Percentiles rank a stretch among this genome's conserved stretches.
These are phyloP conservation scores for Scotopteryx bipunctaria DNA, from an alignment of 2,888 invertebrate species.

Conservation along the genomic window DNA sequence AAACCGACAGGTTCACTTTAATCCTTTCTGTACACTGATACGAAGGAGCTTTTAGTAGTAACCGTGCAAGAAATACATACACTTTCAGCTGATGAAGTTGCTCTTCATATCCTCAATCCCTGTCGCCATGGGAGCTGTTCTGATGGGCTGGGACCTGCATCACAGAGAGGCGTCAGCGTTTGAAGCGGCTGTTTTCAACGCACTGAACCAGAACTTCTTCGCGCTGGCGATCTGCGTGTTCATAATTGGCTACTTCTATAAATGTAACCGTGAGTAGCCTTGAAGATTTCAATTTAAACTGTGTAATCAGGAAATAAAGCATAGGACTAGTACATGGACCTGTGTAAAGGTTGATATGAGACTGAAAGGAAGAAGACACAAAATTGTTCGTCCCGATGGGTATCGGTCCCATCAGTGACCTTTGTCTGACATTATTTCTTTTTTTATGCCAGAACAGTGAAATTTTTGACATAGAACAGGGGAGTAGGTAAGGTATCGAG, in stretches of 20 bases:
- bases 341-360: no score
- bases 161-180: constrained; percentile 69
- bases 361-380: no score
- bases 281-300: background rate
- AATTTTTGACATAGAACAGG: no score
- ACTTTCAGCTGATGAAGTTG: constrained; percentile 62
- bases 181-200: constrained; percentile 72
- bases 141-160: constrained; percentile 78
- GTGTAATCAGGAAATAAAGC: background rate
- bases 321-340: no score
- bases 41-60: no score
- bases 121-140: constrained; percentile 59
- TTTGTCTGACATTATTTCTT: no score
- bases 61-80: background rate
- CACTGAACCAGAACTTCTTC: constrained; percentile 76
- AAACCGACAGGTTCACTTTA: no score
- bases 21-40: no score
- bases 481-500: no score
- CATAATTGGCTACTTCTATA: constrained; percentile 72
- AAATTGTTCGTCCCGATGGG: no score
- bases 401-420: no score
- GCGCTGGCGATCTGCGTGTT: constrained; percentile 73
- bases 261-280: constrained; percentile 71
- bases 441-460: no score
- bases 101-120: constrained; percentile 66